These are phyloP conservation scores for Dipodomys spectabilis DNA, from an alignment of 2,113 vertebrate species.

Conservation along the genomic window DNA sequence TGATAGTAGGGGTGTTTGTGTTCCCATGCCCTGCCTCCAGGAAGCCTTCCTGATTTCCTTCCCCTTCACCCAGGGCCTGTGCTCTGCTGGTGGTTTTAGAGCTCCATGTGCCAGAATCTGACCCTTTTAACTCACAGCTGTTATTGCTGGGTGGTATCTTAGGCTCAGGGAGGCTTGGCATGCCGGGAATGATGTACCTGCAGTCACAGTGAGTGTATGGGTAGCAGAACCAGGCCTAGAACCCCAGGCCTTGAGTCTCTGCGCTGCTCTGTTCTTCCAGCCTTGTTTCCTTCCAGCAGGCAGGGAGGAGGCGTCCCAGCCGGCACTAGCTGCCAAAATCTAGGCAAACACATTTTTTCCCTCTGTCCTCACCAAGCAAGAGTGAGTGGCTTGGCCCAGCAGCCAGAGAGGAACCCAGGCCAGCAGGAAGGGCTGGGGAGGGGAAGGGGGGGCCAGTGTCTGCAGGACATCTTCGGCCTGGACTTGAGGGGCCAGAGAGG, in stretches of 20 bases:
- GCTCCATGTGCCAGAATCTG: not conserved
- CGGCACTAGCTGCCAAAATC: slow-evolving; percentile 58
- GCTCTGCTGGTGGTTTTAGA: not conserved
- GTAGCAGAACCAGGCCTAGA: not conserved
- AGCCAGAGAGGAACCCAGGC: slow-evolving; percentile 62
- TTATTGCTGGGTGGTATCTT: not conserved
- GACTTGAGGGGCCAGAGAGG: not conserved
- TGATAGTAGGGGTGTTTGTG: not conserved
- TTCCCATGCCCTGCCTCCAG: slow-evolving; percentile 1
- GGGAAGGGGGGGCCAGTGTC: not conserved
- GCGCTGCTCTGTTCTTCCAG: not conserved
- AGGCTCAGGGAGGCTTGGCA: not conserved
- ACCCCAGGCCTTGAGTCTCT: not conserved
- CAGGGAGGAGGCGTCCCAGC: slow-evolving; percentile 67
- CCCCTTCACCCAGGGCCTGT: not conserved
- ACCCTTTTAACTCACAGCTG: not conserved
- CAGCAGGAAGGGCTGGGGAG: slow-evolving; percentile 48
- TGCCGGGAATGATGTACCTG: not conserved
- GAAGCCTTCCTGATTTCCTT: slow-evolving; percentile 44
- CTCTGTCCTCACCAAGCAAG: slow-evolving; percentile 79
- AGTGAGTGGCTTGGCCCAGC: slow-evolving; percentile 7
- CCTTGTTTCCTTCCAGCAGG: slow-evolving; percentile 29
- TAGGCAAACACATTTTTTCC: slow-evolving; percentile 83
- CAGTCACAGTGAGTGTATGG: not conserved
- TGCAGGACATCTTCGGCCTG: slow-evolving; percentile 43